phyloP scores from a whole-genome alignment of 35 echinoderm and acorn worm species.

The Acanthaster planci region DNA sequence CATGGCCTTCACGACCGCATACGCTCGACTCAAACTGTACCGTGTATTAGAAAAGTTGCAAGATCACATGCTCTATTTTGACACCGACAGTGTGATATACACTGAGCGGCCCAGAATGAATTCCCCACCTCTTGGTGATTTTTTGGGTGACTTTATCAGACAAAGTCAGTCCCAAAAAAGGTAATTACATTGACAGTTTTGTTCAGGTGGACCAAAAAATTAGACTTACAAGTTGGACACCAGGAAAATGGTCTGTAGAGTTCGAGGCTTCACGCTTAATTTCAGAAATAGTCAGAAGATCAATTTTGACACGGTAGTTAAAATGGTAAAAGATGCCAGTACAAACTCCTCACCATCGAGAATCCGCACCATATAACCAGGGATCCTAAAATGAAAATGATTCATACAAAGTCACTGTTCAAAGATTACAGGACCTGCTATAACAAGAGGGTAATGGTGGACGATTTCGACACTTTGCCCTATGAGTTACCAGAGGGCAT shows the following conservation, averaged over 20 bases:
- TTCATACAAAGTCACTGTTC: too few species aligned
- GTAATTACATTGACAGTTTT: constrained; percentile 47
- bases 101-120: not conserved
- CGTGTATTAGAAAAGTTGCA: constrained; percentile 47
- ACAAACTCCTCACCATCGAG: too few species aligned
- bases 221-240: constrained; percentile 50
- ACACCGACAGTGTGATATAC: constrained; percentile 68
- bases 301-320: constrained; percentile 55
- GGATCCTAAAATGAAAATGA: too few species aligned
- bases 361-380: too few species aligned
- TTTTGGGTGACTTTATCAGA: constrained; percentile 54
- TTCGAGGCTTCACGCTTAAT: constrained; percentile 49
- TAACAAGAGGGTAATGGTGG: too few species aligned
- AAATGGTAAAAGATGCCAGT: not conserved
- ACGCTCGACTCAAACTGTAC: constrained; percentile 73
- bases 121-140: constrained; percentile 43
- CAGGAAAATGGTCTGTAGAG: constrained; percentile 45
- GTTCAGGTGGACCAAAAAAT: constrained; percentile 51
- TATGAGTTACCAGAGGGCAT: not conserved
- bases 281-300: constrained; percentile 23
- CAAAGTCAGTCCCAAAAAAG: constrained; percentile 46
- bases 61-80: constrained; percentile 54
- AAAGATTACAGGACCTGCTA: too few species aligned
- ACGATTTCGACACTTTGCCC: too few species aligned
- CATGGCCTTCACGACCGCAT: constrained; percentile 53